These are phyloP conservation scores for Gallinago solitaria DNA, from an alignment of 2,797 vertebrate genomes.

Conservation along the genomic window DNA sequence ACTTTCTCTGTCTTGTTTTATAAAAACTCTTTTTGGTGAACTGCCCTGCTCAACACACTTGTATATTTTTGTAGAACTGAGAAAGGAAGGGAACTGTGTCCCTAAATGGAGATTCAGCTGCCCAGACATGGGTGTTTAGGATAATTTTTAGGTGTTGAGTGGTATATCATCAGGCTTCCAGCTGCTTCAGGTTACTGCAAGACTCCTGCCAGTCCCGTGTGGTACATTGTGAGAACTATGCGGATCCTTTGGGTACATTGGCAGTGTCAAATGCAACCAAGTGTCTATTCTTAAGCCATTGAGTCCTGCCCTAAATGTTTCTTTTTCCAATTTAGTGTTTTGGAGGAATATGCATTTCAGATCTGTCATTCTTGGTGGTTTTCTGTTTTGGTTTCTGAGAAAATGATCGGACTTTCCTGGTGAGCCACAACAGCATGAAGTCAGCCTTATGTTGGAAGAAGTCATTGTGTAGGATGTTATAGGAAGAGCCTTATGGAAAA, in stretches of 20 bases:
- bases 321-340: neutral
- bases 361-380: neutral
- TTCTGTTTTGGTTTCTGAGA: neutral
- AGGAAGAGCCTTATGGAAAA: neutral
- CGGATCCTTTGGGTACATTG: neutral
- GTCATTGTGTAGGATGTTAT: neutral
- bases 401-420: neutral
- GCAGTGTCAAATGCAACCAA: neutral
- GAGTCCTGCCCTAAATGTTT: neutral
- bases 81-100: neutral
- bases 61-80: neutral
- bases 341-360: neutral
- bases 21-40: neutral
- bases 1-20: neutral
- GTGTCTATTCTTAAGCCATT: neutral
- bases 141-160: neutral
- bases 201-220: neutral
- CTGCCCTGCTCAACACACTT: neutral
- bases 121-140: neutral
- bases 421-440: neutral
- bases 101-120: neutral
- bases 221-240: neutral
- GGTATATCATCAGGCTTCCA: neutral
- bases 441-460: neutral
- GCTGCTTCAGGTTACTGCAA: neutral